A percentile compares a stretch with the other conserved stretches of the same genome.
Conservation (phyloP, 92 coral and sea anemone genomes). For the Nematostella vectensis region DNA sequence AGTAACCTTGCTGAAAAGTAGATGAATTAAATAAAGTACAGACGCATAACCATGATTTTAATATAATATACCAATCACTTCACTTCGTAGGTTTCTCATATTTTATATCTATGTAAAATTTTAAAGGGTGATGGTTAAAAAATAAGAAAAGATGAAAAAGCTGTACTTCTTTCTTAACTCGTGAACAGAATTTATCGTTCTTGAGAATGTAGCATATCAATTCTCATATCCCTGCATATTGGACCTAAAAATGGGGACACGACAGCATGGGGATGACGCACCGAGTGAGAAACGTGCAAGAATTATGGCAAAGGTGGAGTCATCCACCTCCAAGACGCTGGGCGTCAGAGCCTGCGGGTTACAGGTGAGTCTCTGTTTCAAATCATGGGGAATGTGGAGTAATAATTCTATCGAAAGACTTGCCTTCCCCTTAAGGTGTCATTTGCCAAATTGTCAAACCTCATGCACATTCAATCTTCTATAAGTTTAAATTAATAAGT, state of each 20-base stretch:
- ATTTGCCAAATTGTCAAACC: too few species aligned
- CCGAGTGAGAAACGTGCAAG: constrained; percentile 63
- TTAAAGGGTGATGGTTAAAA: too few species aligned
- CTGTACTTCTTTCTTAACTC: too few species aligned
- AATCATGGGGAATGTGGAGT: not conserved
- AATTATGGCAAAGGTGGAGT: constrained; percentile 67
- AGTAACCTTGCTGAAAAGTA: too few species aligned
- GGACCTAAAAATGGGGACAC: constrained; percentile 95
- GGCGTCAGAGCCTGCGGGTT: constrained; percentile 92
- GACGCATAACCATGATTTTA: too few species aligned
- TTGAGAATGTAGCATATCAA: constrained; percentile 77
- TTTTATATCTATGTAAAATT: too few species aligned
- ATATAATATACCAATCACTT: too few species aligned
- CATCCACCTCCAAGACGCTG: constrained; percentile 81
- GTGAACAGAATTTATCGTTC: constrained; percentile 66
- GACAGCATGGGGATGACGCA: constrained; percentile 88
- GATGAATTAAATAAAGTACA: too few species aligned
- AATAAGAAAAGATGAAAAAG: too few species aligned
- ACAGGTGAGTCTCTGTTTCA: constrained; percentile 67
- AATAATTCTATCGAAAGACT: not conserved
- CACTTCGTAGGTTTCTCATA: too few species aligned
- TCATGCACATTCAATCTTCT: too few species aligned
- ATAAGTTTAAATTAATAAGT: too few species aligned
- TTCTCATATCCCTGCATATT: constrained; percentile 76
- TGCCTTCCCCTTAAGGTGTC: not conserved